A percentile compares a stretch with the other conserved stretches of the same genome.
These are phyloP conservation scores for Salmo trutta DNA, from an alignment of 2,797 vertebrate genomes.

Conservation along the genomic window DNA sequence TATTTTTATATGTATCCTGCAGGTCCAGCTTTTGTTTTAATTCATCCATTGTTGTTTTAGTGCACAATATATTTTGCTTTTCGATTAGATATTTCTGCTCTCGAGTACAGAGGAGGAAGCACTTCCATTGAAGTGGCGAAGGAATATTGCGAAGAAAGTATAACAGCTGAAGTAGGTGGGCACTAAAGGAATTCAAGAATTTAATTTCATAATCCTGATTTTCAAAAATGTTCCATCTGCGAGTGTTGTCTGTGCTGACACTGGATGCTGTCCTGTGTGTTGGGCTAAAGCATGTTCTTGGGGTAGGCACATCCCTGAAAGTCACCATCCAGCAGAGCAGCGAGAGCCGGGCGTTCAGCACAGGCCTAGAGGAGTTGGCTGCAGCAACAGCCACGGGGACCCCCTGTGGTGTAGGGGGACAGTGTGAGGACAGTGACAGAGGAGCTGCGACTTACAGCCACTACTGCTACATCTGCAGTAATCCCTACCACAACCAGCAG, in stretches of 20 bases:
- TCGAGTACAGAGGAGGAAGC: not conserved
- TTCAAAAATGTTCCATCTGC: not conserved
- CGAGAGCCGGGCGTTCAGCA: conserved; percentile 87
- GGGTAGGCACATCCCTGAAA: conserved; percentile 84
- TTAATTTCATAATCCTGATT: too few relatives aligned
- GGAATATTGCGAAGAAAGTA: not conserved
- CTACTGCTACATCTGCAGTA: conserved; percentile 88
- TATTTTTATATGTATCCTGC: not conserved
- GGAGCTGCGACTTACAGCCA: conserved; percentile 62
- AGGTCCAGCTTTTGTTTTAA: not conserved
- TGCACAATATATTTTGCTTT: not conserved
- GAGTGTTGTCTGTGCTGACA: conserved; percentile 47
- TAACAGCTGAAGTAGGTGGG: conserved; percentile 49
- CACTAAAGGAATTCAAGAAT: not conserved
- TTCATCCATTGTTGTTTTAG: too few relatives aligned
- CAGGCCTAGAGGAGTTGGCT: conserved; percentile 68
- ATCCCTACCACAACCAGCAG: conserved; percentile 81
- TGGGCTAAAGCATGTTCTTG: conserved; percentile 70
- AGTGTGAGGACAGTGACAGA: conserved; percentile 49
- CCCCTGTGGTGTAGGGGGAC: conserved; percentile 6
- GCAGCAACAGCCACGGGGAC: conserved; percentile 17
- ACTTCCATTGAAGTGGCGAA: not conserved
- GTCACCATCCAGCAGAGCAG: conserved; percentile 94
- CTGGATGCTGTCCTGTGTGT: conserved; percentile 16
- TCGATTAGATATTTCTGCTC: conserved; percentile 9